These are phyloP conservation scores for Melanotaenia boesemani DNA, from an alignment of 2,797 vertebrate species.

Conservation along the genomic window DNA sequence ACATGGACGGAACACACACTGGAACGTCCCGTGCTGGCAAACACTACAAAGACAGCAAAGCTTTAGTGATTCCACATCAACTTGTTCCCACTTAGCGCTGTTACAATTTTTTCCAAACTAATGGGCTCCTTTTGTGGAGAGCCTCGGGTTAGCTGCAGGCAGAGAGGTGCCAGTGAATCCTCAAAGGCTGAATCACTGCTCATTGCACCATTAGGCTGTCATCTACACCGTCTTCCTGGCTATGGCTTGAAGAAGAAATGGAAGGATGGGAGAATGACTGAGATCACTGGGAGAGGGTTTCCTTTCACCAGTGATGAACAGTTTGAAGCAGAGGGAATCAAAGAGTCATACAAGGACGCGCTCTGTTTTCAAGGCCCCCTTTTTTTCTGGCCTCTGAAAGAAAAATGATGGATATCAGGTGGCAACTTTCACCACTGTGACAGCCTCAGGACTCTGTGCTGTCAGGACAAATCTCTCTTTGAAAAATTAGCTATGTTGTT, in stretches of 20 bases:
- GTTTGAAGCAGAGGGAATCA: slow-evolving; percentile 66
- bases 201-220: slow-evolving; percentile 74
- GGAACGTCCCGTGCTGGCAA: slow-evolving; percentile 92
- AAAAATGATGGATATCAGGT: slow-evolving; percentile 76
- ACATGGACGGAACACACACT: slow-evolving; percentile 90
- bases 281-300: slow-evolving; percentile 73
- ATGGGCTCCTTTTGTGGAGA: slow-evolving; percentile 59
- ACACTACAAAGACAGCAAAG: slow-evolving; percentile 84
- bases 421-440: slow-evolving; percentile 55
- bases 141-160: slow-evolving; percentile 48
- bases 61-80: slow-evolving; percentile 57
- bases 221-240: slow-evolving; percentile 61
- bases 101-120: slow-evolving; percentile 41
- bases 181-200: slow-evolving; percentile 66
- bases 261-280: slow-evolving; percentile 60
- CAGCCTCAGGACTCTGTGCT: slow-evolving; percentile 47
- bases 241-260: slow-evolving; percentile 59
- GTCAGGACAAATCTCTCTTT: slow-evolving; percentile 50
- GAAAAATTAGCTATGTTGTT: slow-evolving; percentile 48
- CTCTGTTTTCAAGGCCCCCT: slow-evolving; percentile 63
- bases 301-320: slow-evolving; percentile 63
- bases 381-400: slow-evolving; percentile 47
- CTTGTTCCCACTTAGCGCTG: slow-evolving; percentile 68
- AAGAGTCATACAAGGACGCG: slow-evolving; percentile 67
- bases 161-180: slow-evolving; percentile 55